Evolutionary conservation across 2,888 invertebrate genomes (phyloP).

Genomic region (Erebia ligea): DNA sequence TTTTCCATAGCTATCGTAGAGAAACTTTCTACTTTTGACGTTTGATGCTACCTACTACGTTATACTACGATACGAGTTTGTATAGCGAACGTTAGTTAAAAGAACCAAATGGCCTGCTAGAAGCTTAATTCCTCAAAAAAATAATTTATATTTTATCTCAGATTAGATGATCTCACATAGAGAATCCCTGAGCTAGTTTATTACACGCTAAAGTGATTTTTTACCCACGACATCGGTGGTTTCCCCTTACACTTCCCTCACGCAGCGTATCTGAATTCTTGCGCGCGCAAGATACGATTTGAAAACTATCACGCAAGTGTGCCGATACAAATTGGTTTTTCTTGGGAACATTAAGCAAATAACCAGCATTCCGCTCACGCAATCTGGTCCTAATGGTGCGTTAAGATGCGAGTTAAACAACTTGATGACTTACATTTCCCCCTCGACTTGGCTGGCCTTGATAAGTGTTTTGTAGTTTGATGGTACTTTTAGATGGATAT

Average conservation of each 20-base stretch:
- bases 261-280: neutral
- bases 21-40: neutral
- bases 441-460: constrained; percentile 19
- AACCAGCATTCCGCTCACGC: constrained; percentile 70
- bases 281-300: constrained; percentile 34
- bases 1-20: no score
- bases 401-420: constrained; percentile 71
- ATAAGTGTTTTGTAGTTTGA: constrained; percentile 17
- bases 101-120: no score
- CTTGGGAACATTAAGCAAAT: constrained; percentile 75
- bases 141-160: no score
- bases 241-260: neutral
- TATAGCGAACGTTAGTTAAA: no score
- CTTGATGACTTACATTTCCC: constrained; percentile 70
- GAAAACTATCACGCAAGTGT: constrained; percentile 46
- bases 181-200: neutral
- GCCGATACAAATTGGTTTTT: constrained; percentile 70
- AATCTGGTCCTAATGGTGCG: constrained; percentile 76
- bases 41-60: neutral
- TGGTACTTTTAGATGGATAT: constrained; percentile 7
- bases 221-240: neutral
- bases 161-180: no score
- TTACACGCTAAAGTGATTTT: neutral
- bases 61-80: no score
- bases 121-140: no score